Base-by-base conservation (phyloP, 2,797 vertebrate genomes). In the Rachycentron canadum region DNA sequence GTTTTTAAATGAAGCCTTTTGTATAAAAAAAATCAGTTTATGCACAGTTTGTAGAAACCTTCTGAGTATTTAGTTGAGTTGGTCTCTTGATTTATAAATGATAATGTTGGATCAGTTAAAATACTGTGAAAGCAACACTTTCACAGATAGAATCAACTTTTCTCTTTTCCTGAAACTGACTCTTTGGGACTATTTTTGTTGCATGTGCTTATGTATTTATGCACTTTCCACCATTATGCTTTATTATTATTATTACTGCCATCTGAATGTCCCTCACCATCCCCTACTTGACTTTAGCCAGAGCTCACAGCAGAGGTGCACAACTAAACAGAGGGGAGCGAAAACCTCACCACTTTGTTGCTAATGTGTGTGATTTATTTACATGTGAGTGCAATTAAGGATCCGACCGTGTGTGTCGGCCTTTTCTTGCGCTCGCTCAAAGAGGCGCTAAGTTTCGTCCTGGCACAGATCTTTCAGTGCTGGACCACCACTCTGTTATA, bases 381-480 rank as follows among this genome's bases (percentile, higher is more conserved):
- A 89, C 88, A 84, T 36, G 45, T 78, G 77, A 73, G 82, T 47
- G 84, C 82, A 86, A 86, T 91, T 90, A 89, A 87, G 84, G 81
- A 86, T 73, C 75, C 3, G 10, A 21, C 40, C 67, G 77, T 85
- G 82, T 88, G 84, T 85, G 85, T 76, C 43, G 26, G 75, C 63
- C 74, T 78, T 83, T 76, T 76, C 60, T 84, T 66, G 11, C 64
- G 70, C 50, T 26, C 38, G 23, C 81, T 81, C 78, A 4, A 45
- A 83, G 59, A 68, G 82, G 79, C 57, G 23, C 80, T 63, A 50
- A 77, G 84, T 66, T 85, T 26, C 38, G 62, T 60, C 73, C 89
- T 91, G 91, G 89, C 85, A 85, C 79, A 32, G 82, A 88, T 92
- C 90, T 88, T 83, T 92, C 90, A 90, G 2, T 86, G 82, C 83